A percentile compares a stretch with the other conserved stretches of the same genome.
phyloP scores from a whole-genome alignment of 2,113 vertebrate species.

The Cinclus mexicanus region DNA sequence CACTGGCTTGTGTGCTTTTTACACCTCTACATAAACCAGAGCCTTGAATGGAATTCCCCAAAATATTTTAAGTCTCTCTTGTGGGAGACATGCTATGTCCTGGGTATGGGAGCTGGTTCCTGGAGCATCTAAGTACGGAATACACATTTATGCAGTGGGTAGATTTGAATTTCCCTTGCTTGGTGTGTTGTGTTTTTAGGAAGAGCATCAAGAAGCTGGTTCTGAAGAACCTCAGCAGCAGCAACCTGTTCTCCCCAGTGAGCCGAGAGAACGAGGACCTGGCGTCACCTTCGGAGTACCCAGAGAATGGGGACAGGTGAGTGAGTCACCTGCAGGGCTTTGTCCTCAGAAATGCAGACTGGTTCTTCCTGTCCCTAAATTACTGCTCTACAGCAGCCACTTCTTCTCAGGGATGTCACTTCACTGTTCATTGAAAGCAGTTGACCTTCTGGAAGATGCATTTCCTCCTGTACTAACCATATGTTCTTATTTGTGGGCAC shows the following conservation, averaged over 20 bases:
- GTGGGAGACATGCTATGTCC: accelerated
- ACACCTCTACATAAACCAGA: neutral
- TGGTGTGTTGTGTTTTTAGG: constrained; percentile 60
- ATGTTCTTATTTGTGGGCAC: neutral
- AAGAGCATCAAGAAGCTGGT: constrained; percentile 97
- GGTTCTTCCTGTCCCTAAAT: neutral
- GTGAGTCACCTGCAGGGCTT: neutral
- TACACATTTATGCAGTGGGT: accelerated
- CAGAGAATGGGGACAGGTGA: constrained; percentile 88
- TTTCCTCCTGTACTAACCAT: neutral
- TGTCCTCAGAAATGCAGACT: accelerated
- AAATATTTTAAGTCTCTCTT: neutral
- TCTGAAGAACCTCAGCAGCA: constrained; percentile 90
- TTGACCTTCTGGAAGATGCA: neutral
- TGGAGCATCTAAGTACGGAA: accelerated
- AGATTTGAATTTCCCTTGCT: neutral
- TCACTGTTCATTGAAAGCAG: accelerated
- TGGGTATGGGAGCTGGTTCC: neutral
- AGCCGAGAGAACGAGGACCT: constrained; percentile 84
- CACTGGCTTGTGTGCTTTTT: neutral
- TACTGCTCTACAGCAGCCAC: accelerated
- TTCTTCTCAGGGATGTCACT: neutral
- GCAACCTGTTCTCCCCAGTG: constrained; percentile 84
- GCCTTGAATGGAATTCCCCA: neutral
- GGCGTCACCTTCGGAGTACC: constrained; percentile 84